phyloP scores from a whole-genome alignment of 2,888 invertebrate genomes.

The Arge pagana region DNA sequence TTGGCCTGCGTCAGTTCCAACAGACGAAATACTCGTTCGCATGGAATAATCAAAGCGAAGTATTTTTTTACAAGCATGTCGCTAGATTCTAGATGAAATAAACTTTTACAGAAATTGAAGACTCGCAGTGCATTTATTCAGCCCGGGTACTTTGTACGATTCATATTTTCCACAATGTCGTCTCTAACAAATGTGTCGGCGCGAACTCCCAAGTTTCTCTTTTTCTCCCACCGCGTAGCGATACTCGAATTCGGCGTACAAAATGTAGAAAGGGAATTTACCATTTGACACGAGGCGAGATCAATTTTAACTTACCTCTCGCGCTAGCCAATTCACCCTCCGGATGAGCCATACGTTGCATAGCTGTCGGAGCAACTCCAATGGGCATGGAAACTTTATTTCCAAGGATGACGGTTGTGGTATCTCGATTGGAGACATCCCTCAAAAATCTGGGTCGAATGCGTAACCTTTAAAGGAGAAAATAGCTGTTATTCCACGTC shows the following conservation, averaged over 20 bases:
- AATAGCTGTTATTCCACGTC: neutral
- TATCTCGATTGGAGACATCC: constrained; percentile 71
- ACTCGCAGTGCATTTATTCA: too few species aligned
- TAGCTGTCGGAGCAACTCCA: constrained; percentile 86
- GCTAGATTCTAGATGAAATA: too few species aligned
- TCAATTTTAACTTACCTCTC: constrained; percentile 70
- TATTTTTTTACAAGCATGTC: too few species aligned
- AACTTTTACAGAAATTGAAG: too few species aligned
- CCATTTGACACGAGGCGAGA: neutral
- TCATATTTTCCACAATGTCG: too few species aligned
- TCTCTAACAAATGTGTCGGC: too few species aligned
- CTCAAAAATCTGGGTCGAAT: constrained; percentile 79
- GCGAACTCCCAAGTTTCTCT: neutral
- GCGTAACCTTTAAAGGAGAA: constrained; percentile 63
- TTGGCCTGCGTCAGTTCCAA: too few species aligned
- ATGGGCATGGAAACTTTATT: constrained; percentile 71
- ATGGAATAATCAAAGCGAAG: too few species aligned
- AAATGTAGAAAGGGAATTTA: neutral
- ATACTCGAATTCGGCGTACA: neutral
- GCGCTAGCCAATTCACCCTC: constrained; percentile 86
- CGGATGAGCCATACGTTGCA: constrained; percentile 89
- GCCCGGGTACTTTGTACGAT: too few species aligned
- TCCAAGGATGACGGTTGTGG: constrained; percentile 69
- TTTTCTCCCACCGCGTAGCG: neutral
- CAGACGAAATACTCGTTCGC: too few species aligned